Evolutionary conservation across 53 echinoderm and acorn worm species (phyloP).

Genomic region (Paelopatides confundens): DNA sequence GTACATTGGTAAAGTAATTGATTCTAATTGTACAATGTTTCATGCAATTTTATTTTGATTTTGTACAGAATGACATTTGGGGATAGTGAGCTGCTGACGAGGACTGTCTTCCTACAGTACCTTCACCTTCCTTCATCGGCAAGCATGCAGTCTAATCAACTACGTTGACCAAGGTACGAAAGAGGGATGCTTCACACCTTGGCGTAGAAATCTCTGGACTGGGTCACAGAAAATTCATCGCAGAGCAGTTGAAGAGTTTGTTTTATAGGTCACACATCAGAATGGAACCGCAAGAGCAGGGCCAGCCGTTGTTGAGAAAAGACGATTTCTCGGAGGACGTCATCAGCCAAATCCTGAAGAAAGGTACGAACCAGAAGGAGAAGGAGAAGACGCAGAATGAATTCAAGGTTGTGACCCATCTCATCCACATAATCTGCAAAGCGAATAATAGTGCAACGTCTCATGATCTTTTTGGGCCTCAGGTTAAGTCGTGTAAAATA

Average conservation of each 20-base stretch:
- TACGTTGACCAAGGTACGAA: no score
- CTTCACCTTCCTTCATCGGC: no score
- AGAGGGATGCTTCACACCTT: neutral
- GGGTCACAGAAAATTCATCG: neutral
- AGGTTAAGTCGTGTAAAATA: neutral
- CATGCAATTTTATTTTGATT: no score
- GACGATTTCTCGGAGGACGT: slow-evolving; percentile 41
- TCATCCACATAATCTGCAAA: slow-evolving; percentile 3
- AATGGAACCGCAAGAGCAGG: slow-evolving; percentile 13
- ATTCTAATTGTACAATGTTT: no score
- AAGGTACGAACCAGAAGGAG: neutral
- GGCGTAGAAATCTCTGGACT: neutral
- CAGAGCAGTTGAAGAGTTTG: neutral
- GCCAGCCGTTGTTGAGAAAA: neutral
- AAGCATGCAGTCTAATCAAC: no score
- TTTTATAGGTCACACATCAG: no score
- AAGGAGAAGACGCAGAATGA: neutral
- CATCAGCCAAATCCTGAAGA: slow-evolving; percentile 34
- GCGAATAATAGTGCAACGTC: neutral
- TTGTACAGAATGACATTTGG: no score
- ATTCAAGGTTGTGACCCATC: slow-evolving; percentile 24
- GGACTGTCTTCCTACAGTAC: no score
- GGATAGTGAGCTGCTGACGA: no score
- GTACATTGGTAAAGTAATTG: no score
- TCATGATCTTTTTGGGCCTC: neutral